Conservation (phyloP, 2,888 invertebrate genomes). For the Microdon myrmicae region DNA sequence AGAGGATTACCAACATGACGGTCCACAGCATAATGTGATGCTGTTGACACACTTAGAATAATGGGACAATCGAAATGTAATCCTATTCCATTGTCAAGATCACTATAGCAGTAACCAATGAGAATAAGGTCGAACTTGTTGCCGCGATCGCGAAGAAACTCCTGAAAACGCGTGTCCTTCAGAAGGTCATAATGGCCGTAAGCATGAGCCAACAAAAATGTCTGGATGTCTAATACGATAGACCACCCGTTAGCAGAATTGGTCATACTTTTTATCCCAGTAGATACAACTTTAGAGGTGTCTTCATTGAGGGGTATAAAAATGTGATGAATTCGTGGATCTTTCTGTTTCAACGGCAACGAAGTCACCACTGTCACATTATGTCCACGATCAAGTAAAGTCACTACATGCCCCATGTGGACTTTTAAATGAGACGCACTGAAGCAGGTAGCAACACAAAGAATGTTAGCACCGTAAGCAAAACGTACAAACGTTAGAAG, state of each 20-base stretch:
- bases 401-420: constrained; percentile 60
- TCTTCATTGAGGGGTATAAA: constrained; percentile 55
- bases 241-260: no score
- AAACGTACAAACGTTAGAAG: no score
- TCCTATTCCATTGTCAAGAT: constrained; percentile 59
- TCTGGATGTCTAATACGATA: not conserved
- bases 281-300: constrained; percentile 10
- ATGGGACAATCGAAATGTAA: constrained; percentile 61
- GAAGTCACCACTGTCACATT: constrained; percentile 62
- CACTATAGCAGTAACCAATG: constrained; percentile 33
- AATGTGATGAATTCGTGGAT: constrained; percentile 59
- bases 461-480: constrained; percentile 61
- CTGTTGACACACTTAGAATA: constrained; percentile 57
- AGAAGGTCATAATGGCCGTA: constrained; percentile 57
- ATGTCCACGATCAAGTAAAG: constrained; percentile 62
- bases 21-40: constrained; percentile 53
- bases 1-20: constrained; percentile 57
- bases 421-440: constrained; percentile 64
- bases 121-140: constrained; percentile 55
- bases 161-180: constrained; percentile 57
- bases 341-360: constrained; percentile 54
- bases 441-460: constrained; percentile 62
- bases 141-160: constrained; percentile 58
- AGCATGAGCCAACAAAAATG: not conserved
- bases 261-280: constrained; percentile 53